phyloP scores from a whole-genome alignment of 2,797 vertebrate species.

The Poeciliopsis infans region DNA sequence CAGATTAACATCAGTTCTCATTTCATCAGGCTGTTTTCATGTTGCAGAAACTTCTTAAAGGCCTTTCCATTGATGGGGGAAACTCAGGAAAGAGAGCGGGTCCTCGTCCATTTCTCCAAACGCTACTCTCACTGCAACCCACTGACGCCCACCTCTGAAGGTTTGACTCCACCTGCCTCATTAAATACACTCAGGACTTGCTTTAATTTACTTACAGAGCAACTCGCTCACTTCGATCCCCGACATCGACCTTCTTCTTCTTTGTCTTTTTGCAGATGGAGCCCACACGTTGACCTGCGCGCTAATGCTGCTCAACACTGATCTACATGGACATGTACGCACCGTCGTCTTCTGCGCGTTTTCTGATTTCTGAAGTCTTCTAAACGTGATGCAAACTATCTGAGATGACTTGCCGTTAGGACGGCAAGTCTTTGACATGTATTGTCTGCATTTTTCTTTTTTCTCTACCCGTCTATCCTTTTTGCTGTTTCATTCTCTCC shows the following conservation, averaged over 20 bases:
- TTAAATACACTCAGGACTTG: not conserved
- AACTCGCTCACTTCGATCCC: not conserved
- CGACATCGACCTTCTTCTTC: constrained; percentile 28
- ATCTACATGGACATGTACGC: constrained; percentile 95
- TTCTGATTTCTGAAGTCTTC: constrained; percentile 8
- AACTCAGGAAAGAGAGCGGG: constrained; percentile 94
- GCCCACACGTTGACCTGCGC: constrained; percentile 95
- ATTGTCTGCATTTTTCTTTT: constrained; percentile 9
- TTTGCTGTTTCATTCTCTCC: constrained; percentile 21
- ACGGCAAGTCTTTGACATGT: constrained; percentile 5
- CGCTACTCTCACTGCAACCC: constrained; percentile 93
- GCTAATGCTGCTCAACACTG: constrained; percentile 97
- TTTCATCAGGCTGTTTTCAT: constrained; percentile 26
- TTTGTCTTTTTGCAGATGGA: constrained; percentile 84
- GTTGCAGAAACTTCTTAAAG: constrained; percentile 89
- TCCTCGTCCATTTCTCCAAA: constrained; percentile 93
- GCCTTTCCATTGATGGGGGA: constrained; percentile 97
- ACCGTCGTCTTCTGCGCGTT: constrained; percentile 12
- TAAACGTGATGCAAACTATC: not conserved
- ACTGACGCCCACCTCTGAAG: constrained; percentile 88
- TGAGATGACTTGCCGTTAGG: constrained; percentile 1
- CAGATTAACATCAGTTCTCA: not conserved
- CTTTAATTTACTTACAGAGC: not conserved
- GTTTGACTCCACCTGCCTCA: constrained; percentile 60
- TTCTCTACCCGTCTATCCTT: constrained; percentile 2